A percentile compares a stretch with the other conserved stretches of the same genome.
Evolutionary conservation across 1,140 invertebrate species (phyloP).

Genomic region (Phthorimaea operculella): DNA sequence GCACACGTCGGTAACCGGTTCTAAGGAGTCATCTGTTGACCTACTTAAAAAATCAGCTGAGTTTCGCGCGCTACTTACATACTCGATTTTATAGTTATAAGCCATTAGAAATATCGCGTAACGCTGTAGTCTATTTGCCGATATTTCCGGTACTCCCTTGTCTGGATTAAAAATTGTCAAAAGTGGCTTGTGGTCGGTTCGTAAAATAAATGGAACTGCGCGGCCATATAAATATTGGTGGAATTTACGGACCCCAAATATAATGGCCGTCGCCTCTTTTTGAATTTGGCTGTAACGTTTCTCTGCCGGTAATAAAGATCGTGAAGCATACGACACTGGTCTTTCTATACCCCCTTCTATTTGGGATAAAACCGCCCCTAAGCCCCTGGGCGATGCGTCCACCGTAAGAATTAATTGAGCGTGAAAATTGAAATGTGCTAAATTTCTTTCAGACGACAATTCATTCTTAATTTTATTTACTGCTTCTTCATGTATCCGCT

Average conservation of each 20-base stretch:
- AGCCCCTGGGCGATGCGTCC: neutral
- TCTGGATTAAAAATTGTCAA: slow-evolving; percentile 12
- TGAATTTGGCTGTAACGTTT: slow-evolving; percentile 59
- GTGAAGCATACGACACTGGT: slow-evolving; percentile 19
- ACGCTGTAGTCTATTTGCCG: slow-evolving; percentile 12
- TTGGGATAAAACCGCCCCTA: neutral
- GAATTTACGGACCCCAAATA: slow-evolving; percentile 50
- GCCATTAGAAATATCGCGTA: slow-evolving; percentile 2
- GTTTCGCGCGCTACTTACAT: slow-evolving; percentile 6
- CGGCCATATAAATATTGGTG: slow-evolving; percentile 43
- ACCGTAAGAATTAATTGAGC: slow-evolving; percentile 4
- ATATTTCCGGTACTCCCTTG: slow-evolving; percentile 13
- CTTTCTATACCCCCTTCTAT: neutral
- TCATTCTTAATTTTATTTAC: neutral
- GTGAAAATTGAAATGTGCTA: slow-evolving; percentile 7
- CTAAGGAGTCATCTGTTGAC: neutral
- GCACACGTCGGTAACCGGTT: neutral
- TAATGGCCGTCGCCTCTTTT: slow-evolving; percentile 56
- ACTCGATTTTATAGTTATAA: slow-evolving; percentile 9
- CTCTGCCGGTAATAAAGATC: slow-evolving; percentile 48
- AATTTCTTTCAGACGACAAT: slow-evolving; percentile 3
- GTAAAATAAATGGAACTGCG: slow-evolving; percentile 12
- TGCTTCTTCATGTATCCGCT: neutral
- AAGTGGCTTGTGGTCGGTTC: slow-evolving; percentile 15
- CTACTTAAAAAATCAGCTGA: slow-evolving; percentile 9